A percentile compares a stretch with the other conserved stretches of the same genome.
Conservation (phyloP, 2,888 invertebrate genomes). For the Hirtodrosophila confusa region DNA sequence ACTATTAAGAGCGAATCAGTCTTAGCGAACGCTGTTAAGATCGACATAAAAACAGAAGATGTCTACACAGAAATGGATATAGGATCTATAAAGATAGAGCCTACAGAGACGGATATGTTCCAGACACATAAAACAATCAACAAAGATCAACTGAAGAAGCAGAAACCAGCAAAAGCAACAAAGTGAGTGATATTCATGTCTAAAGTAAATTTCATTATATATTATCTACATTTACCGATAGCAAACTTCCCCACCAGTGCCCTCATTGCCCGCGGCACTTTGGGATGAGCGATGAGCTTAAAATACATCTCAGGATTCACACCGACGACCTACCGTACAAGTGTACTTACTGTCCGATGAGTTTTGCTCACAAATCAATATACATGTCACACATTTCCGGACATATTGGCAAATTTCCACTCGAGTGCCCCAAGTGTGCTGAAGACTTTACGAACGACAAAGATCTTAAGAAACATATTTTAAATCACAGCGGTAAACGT, state of each 20-base stretch:
- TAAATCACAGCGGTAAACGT: too few species aligned
- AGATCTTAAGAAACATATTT: too few species aligned
- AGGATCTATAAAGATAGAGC: conserved; percentile 33
- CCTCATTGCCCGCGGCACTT: conserved; percentile 25
- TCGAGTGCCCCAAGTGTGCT: conserved; percentile 18
- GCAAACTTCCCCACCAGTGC: conserved; percentile 19
- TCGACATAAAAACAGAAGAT: conserved; percentile 1
- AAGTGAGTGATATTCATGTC: too few species aligned
- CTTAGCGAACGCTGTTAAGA: not conserved
- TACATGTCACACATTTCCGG: conserved; percentile 19
- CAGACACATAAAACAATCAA: too few species aligned
- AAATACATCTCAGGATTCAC: conserved; percentile 34
- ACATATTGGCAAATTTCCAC: conserved; percentile 19
- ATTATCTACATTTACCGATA: too few species aligned
- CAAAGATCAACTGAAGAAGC: too few species aligned
- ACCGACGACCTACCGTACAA: conserved; percentile 27
- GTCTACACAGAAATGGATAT: conserved; percentile 12
- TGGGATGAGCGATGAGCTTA: conserved; percentile 16
- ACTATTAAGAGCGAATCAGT: not conserved
- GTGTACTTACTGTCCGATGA: conserved; percentile 26
- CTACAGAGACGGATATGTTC: not conserved
- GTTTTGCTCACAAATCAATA: conserved; percentile 26
- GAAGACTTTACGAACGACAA: conserved; percentile 6
- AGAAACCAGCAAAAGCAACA: too few species aligned
- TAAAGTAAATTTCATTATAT: too few species aligned